phyloP scores from a whole-genome alignment of 2,888 invertebrate genomes.

The Slavum lentiscoides region DNA sequence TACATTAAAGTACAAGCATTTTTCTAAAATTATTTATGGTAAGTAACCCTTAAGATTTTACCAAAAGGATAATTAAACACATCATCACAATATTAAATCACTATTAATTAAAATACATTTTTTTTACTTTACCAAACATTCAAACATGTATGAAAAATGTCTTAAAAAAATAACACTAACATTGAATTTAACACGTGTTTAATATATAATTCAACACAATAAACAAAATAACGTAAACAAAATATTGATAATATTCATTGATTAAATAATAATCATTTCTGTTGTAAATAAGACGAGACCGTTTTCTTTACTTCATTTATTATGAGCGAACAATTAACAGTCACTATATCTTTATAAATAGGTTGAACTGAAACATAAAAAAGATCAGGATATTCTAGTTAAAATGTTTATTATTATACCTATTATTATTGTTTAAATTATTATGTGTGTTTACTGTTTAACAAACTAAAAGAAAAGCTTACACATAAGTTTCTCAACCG shows the following conservation, averaged over 20 bases:
- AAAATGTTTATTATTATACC: no score
- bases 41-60: no score
- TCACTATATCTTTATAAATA: conserved; percentile 47
- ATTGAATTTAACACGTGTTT: no score
- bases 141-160: no score
- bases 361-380: conserved; percentile 45
- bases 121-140: no score
- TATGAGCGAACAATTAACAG: conserved; percentile 34
- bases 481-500: conserved; percentile 39
- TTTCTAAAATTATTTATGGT: background rate
- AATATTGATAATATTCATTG: background rate
- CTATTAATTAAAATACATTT: no score
- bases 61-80: no score
- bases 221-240: background rate
- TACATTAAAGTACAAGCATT: background rate
- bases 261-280: background rate
- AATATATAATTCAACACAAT: no score
- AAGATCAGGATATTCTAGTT: background rate
- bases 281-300: conserved; percentile 32
- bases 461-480: background rate
- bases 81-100: no score
- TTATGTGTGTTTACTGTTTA: background rate
- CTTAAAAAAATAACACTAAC: no score
- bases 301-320: conserved; percentile 47
- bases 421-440: background rate